phyloP scores from a whole-genome alignment of 2,888 invertebrate species.

The Sarcophaga carnaria region DNA sequence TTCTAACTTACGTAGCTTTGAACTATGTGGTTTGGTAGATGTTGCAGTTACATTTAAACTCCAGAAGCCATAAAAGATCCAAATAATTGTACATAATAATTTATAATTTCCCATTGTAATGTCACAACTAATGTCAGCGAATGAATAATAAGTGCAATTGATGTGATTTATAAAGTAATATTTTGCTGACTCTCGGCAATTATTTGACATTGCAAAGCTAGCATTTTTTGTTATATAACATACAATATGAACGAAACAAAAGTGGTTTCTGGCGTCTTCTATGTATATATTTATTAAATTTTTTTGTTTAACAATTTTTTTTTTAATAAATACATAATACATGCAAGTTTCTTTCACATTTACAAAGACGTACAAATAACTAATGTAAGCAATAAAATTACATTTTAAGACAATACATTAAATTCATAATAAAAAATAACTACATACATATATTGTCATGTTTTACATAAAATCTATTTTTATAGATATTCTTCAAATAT shows the following conservation, averaged over 20 bases:
- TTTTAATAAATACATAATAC: background rate
- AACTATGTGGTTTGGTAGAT: constrained; percentile 48
- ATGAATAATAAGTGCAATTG: constrained; percentile 5
- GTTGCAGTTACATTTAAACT: constrained; percentile 25
- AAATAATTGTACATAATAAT: background rate
- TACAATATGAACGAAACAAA: constrained; percentile 8
- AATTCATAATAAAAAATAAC: background rate
- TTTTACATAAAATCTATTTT: no score
- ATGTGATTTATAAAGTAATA: constrained; percentile 44
- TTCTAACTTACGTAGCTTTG: constrained; percentile 68
- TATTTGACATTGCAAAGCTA: constrained; percentile 53
- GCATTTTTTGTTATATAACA: background rate
- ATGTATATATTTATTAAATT: background rate
- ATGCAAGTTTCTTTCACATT: background rate
- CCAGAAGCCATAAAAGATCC: constrained; percentile 2
- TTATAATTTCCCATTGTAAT: constrained; percentile 46
- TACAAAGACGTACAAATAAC: background rate
- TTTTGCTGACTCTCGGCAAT: constrained; percentile 46
- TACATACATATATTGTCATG: background rate
- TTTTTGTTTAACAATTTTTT: background rate
- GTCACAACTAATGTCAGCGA: background rate
- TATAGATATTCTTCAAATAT: no score
- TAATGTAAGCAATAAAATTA: background rate
- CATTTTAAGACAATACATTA: background rate
- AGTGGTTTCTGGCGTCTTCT: background rate